These are phyloP conservation scores for Sarcophaga subvicina DNA, from an alignment of 2,888 invertebrate species.

Conservation along the genomic window DNA sequence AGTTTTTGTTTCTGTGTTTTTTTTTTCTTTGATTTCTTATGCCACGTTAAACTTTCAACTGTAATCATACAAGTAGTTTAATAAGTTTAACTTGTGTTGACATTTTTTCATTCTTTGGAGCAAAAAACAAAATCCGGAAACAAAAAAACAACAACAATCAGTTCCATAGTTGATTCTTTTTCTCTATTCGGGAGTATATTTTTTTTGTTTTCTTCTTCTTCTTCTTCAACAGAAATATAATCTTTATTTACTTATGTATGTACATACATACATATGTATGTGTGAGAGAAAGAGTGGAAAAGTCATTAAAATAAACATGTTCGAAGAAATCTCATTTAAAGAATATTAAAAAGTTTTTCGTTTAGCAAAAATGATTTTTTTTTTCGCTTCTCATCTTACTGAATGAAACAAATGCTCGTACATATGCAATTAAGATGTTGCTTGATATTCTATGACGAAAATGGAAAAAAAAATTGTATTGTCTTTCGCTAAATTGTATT, in stretches of 20 bases:
- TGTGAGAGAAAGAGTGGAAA: slow-evolving; percentile 18
- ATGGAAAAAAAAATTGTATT: too few species aligned
- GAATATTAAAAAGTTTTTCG: slow-evolving; percentile 65
- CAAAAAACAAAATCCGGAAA: too few species aligned
- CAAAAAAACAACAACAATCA: slow-evolving; percentile 20
- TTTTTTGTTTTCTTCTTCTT: neutral
- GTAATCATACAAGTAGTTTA: slow-evolving; percentile 66
- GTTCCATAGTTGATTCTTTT: slow-evolving; percentile 35
- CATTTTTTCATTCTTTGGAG: slow-evolving; percentile 36
- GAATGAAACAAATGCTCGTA: neutral
- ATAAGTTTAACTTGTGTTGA: slow-evolving; percentile 66
- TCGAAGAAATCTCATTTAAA: slow-evolving; percentile 62
- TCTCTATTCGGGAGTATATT: slow-evolving; percentile 22
- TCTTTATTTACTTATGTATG: slow-evolving; percentile 47
- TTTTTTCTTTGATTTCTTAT: neutral
- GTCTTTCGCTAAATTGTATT: too few species aligned
- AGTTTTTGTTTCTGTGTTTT: neutral
- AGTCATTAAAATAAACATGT: slow-evolving; percentile 62
- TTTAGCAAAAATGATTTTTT: slow-evolving; percentile 52
- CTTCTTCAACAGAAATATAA: slow-evolving; percentile 21
- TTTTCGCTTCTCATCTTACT: neutral
- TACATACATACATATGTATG: too few species aligned
- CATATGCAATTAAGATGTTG: neutral
- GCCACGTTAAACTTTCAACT: slow-evolving; percentile 51
- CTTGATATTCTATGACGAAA: neutral